Base-by-base conservation (phyloP, 2,113 vertebrate species). In the Microtus oregoni region DNA sequence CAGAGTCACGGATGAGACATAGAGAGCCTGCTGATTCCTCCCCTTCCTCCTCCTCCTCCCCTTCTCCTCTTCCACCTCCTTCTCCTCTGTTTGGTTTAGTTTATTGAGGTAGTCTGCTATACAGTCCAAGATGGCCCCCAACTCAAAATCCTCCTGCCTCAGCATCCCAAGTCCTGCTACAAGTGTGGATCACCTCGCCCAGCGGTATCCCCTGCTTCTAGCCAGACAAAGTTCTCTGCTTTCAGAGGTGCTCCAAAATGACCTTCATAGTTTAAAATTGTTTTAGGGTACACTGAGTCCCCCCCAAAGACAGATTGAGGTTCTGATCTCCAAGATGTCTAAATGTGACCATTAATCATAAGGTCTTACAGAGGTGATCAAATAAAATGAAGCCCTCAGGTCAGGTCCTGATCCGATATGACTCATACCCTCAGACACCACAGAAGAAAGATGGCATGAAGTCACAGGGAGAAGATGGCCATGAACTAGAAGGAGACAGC, bases 341-440 rank as follows among this genome's bases (percentile, higher is more conserved):
- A 26, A 93, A 82, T 67, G 28, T 89, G 73, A 61, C 61, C 38
- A 78, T 78, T 83, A 52, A 92, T 92, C 83, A 89, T 58, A 77
- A 12, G 35, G 20, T 87, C 75, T 79, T 70, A 52, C 2, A 70
- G 52, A 85, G 47, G 14, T 78, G 72, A 90, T 55, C 50, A 35
- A 87, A 85, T 87, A 92, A 87, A 95, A 90, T 63, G 55, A 96
- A 26, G 81, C 61, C 77, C 94, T 55, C 50, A 22, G 0, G 5
- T 41, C 73, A 68, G 70, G 50, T 73, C 30, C 35, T 61, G 47
- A 86, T 47, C 58, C 77, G 88, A 30, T 50, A 12, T 24, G 47
- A 35, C 86, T 35, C 61, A 20, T 47, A 30, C 67, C 41, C 41
- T 92, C 63, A n/a, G 30, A 44, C 32, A 65, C 5, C 76, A 78